phyloP scores from a whole-genome alignment of 2,113 vertebrate species.

The Alosa alosa region DNA sequence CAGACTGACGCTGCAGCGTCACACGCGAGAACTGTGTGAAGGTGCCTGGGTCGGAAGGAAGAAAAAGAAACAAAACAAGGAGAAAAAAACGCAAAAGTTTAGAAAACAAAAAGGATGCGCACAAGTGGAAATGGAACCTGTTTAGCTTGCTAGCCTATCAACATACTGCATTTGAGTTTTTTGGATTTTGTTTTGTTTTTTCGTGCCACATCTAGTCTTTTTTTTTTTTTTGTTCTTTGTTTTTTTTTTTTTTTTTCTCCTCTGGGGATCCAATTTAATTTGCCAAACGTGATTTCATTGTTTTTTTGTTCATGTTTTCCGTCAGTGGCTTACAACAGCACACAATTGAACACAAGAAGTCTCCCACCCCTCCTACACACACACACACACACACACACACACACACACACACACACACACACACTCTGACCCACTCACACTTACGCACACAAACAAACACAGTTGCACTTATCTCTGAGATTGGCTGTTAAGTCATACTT shows the following conservation, averaged over 20 bases:
- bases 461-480: constrained; percentile 45
- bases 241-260: background rate
- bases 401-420: background rate
- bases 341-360: constrained; percentile 37
- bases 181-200: constrained; percentile 38
- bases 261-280: constrained; percentile 31
- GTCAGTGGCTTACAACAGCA: constrained; percentile 42
- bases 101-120: background rate
- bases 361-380: constrained; percentile 17
- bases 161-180: constrained; percentile 12
- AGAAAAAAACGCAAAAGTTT: constrained; percentile 15
- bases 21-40: background rate
- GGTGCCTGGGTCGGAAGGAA: constrained; percentile 11
- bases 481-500: constrained; percentile 54
- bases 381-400: background rate
- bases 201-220: constrained; percentile 38
- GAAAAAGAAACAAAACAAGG: background rate
- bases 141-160: constrained; percentile 37
- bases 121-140: constrained; percentile 22
- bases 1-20: background rate
- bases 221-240: background rate
- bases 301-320: constrained; percentile 30
- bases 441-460: constrained; percentile 2
- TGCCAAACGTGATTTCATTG: constrained; percentile 47
- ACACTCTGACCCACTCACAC: constrained; percentile 3